phyloP scores from a whole-genome alignment of 2,797 vertebrate species.

The Onychomys arenicola region DNA sequence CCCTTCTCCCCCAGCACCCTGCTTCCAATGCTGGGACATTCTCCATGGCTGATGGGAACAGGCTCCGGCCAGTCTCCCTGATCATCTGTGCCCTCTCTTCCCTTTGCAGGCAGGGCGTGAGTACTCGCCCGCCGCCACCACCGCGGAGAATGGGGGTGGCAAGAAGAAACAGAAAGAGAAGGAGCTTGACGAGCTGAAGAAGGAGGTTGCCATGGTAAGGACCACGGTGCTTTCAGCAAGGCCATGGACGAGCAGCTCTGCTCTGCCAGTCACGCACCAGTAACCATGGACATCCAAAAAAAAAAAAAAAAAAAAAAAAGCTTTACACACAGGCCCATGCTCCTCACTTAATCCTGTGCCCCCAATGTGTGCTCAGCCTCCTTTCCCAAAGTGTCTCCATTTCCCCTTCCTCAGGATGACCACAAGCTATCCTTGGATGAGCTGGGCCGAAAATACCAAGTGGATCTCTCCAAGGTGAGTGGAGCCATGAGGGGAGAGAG shows the following conservation, averaged over 20 bases:
- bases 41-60: background rate
- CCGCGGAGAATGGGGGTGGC: conserved; percentile 87
- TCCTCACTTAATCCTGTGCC: background rate
- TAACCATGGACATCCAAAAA: background rate
- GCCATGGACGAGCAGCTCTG: background rate
- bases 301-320: background rate
- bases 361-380: background rate
- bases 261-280: background rate
- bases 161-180: conserved; percentile 92
- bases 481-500: background rate
- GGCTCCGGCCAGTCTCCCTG: background rate
- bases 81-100: conserved; percentile 1
- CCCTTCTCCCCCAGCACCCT: too few species aligned
- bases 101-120: conserved; percentile 86
- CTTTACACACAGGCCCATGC: background rate
- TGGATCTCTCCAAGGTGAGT: conserved; percentile 92
- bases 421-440: conserved; percentile 94
- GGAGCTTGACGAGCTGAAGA: conserved; percentile 95
- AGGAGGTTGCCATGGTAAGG: conserved; percentile 94
- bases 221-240: background rate
- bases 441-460: conserved; percentile 92
- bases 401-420: conserved; percentile 91
- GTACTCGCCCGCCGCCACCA: conserved; percentile 87
- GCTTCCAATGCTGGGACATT: background rate
- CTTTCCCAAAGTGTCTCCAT: background rate